A percentile compares a stretch with the other conserved stretches of the same genome.
Conservation (phyloP, 2,888 invertebrate genomes). For the Leptopilina syphax region DNA sequence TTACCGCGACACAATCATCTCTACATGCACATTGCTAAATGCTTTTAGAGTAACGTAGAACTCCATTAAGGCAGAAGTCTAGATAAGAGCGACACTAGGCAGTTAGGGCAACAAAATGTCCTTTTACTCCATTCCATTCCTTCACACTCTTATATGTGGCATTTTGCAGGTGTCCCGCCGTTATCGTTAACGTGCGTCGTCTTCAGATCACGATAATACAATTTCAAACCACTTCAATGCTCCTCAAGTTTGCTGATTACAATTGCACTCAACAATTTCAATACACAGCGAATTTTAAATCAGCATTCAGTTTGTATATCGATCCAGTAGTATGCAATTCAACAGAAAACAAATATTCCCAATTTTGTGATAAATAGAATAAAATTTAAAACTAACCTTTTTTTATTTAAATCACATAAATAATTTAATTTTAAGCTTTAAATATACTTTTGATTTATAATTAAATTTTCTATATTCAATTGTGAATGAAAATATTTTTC, state of each 20-base stretch:
- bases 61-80: slow-evolving; percentile 58
- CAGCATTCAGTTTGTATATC: no score
- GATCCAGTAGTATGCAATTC: no score
- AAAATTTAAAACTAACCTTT: no score
- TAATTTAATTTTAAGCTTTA: no score
- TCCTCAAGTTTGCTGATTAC: neutral
- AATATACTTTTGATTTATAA: no score
- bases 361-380: no score
- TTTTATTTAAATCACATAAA: no score
- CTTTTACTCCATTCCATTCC: slow-evolving; percentile 45
- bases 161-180: slow-evolving; percentile 42
- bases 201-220: slow-evolving; percentile 60
- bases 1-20: slow-evolving; percentile 38
- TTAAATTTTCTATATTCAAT: no score
- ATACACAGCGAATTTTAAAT: no score
- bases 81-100: slow-evolving; percentile 58
- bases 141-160: slow-evolving; percentile 47
- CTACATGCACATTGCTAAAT: slow-evolving; percentile 37
- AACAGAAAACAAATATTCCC: no score
- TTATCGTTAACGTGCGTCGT: slow-evolving; percentile 63
- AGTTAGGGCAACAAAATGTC: slow-evolving; percentile 43
- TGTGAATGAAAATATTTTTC: no score
- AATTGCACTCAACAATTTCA: neutral
- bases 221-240: slow-evolving; percentile 35
- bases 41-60: slow-evolving; percentile 47